Base-by-base conservation (phyloP, 2,888 invertebrate species). In the Trachelus troglodyta region DNA sequence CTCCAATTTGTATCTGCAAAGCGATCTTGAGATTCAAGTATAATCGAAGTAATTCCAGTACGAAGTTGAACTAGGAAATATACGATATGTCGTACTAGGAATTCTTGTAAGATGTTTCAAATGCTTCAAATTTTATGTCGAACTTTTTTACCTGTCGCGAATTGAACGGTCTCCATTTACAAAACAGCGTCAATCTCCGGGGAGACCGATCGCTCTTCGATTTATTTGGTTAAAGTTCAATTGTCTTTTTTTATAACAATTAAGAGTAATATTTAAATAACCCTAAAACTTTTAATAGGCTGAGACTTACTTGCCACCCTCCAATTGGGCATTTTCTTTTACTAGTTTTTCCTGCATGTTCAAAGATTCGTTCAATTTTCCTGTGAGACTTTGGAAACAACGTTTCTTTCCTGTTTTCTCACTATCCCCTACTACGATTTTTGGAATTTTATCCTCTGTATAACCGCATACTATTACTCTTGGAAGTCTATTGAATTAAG, bases 331-430 rank as follows among this genome's bases (percentile, higher is more conserved):
- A 89, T 95, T 95, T 90, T 95, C 95, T 11, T 93, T 93, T 0
- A 94, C 95, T 76, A 95, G 91, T 89, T 93, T 94, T 88, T 95
- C 95, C 86, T 95, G 95, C 94, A 95, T 94, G 83, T 93, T 93
- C 89, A 95, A 94, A 83, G 94, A 94, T 87, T 95, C 94, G 79
- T 92, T 93, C 79, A 95, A 91, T 86, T 94, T 94, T 84, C 94
- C 93, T 12, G 94, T 92, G 76, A 93, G 87, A 79, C 85, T 88
- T 80, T 87, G 80, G 1, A 88, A 75, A 79, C 87, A 87, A 12
- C 83, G 85, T n/a, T 82, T 86, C 75, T 86, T 87, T 4, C 89
- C 90, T 76, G 90, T 91, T 3, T 85, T 86, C 30, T 88, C 84
- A 77, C 88, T 92, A 74, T 93, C 93, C 75, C 93, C 93, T 56